Conservation (phyloP, 2,797 vertebrate species). For the Sebastes reedi region DNA sequence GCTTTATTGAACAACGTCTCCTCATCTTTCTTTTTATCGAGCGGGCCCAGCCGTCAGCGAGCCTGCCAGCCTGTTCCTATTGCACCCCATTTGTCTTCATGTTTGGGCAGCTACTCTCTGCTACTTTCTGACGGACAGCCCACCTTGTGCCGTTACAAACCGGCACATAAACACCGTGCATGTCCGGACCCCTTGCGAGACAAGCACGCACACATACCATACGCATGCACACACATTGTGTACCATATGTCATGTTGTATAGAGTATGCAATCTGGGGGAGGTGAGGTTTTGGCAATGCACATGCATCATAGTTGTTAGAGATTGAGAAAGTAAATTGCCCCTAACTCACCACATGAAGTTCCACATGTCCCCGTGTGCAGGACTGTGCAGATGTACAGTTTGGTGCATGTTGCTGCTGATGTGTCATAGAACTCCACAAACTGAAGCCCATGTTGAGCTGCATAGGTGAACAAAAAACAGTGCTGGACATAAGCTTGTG, state of each 20-base stretch:
- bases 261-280: background rate
- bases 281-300: background rate
- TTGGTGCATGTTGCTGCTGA: background rate
- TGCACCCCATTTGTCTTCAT: slow-evolving; percentile 75
- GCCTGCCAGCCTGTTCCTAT: slow-evolving; percentile 65
- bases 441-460: background rate
- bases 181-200: background rate
- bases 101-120: slow-evolving; percentile 57
- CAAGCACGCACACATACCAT: background rate
- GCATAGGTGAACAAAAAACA: background rate
- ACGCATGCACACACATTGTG: background rate
- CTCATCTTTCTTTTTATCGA: slow-evolving; percentile 76
- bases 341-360: background rate
- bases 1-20: slow-evolving; percentile 64
- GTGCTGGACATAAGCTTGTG: background rate
- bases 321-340: slow-evolving; percentile 22
- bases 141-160: background rate
- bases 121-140: slow-evolving; percentile 42
- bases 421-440: background rate
- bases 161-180: background rate
- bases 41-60: slow-evolving; percentile 40
- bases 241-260: slow-evolving; percentile 1
- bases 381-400: background rate
- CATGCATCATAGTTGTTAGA: slow-evolving; percentile 5
- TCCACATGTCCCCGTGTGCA: background rate